Conservation (phyloP, 2,113 vertebrate species). For the Prunella himalayana region DNA sequence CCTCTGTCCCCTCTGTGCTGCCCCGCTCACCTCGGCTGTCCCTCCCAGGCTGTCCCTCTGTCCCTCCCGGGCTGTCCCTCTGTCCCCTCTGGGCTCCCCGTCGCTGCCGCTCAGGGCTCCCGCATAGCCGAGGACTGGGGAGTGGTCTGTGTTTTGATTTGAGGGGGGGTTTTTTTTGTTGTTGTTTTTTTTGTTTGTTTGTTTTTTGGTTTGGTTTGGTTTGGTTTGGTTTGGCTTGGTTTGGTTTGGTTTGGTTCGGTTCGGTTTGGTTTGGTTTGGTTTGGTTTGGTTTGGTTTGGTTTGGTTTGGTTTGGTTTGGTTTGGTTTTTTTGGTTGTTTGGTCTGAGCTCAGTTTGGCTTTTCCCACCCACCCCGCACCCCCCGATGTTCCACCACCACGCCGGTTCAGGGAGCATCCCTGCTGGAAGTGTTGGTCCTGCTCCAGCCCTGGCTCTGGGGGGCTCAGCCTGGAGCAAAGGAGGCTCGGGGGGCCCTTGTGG, state of each 20-base stretch:
- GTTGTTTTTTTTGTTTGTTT: no score
- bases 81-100: neutral
- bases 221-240: no score
- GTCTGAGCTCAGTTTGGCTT: neutral
- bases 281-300: no score
- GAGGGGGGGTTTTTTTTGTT: accelerated
- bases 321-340: no score
- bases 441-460: neutral
- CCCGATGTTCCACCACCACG: accelerated
- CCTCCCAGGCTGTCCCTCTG: neutral
- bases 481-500: neutral
- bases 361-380: neutral
- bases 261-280: no score
- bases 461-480: neutral
- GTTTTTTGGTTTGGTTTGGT: no score
- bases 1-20: no score
- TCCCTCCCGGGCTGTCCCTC: neutral
- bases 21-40: no score
- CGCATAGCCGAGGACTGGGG: neutral
- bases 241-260: no score
- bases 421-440: neutral
- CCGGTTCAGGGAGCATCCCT: neutral
- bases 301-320: no score
- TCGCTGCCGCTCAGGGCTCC: neutral
- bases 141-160: neutral